Conservation (phyloP, 1,140 invertebrate genomes). For the Magallana angulata region DNA sequence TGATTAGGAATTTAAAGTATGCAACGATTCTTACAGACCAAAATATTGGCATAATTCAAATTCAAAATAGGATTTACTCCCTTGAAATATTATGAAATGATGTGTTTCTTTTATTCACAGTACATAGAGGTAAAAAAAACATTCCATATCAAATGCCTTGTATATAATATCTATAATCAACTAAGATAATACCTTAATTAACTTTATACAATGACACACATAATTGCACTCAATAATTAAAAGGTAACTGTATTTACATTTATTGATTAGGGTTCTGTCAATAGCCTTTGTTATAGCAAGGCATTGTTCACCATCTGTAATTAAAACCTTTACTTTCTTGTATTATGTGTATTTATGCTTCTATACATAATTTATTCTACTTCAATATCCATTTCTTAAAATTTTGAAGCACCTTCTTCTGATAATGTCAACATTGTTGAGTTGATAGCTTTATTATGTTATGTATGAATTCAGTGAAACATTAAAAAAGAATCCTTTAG, state of each 20-base stretch:
- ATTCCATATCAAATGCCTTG: not conserved
- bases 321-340: not conserved
- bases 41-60: not conserved
- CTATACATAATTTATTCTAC: too few species aligned
- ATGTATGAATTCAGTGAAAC: too few species aligned
- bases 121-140: not conserved
- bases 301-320: not conserved
- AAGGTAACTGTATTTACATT: not conserved
- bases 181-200: not conserved
- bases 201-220: not conserved
- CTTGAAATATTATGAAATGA: not conserved
- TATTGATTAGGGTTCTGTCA: not conserved
- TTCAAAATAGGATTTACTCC: not conserved
- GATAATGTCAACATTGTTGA: too few species aligned
- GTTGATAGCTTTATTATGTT: too few species aligned
- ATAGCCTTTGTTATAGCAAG: not conserved
- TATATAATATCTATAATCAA: not conserved
- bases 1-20: not conserved
- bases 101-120: constrained; percentile 26
- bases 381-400: too few species aligned
- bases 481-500: too few species aligned
- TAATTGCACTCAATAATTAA: not conserved
- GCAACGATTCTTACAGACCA: not conserved
- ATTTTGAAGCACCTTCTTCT: too few species aligned
- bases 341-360: not conserved